These are phyloP conservation scores for Xiphorhynchus erythropygius DNA, from an alignment of 2,797 vertebrate genomes.

Conservation along the genomic window DNA sequence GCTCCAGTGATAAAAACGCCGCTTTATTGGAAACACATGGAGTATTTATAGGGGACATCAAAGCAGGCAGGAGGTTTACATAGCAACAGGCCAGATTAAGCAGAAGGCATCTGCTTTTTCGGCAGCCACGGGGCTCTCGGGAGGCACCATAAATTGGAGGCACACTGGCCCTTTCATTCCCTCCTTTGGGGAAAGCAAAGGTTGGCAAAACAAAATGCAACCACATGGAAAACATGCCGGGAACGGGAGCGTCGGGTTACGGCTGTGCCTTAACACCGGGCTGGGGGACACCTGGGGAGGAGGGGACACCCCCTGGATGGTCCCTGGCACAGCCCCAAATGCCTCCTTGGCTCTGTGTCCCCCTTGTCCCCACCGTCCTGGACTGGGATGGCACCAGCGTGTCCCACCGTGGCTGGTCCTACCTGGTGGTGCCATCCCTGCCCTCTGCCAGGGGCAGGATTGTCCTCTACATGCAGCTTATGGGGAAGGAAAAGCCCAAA, in stretches of 20 bases:
- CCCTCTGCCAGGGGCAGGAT: accelerated
- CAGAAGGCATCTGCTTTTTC: constrained; percentile 69
- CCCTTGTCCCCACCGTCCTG: accelerated
- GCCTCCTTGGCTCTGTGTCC: neutral
- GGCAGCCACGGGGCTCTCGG: constrained; percentile 37
- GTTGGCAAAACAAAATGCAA: constrained; percentile 44
- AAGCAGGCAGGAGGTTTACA: constrained; percentile 67
- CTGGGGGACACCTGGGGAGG: no score
- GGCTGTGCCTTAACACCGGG: neutral
- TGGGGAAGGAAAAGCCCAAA: accelerated
- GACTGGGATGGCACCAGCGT: neutral
- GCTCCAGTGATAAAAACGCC: constrained; percentile 58
- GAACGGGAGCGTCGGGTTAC: neutral
- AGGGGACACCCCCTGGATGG: neutral
- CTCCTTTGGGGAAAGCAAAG: constrained; percentile 3
- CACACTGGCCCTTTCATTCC: constrained; percentile 25
- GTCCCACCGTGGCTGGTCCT: accelerated
- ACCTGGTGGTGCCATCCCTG: accelerated
- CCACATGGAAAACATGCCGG: constrained; percentile 50
- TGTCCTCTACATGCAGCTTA: neutral
- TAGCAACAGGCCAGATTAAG: constrained; percentile 67
- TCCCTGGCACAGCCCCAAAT: accelerated
- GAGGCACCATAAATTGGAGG: constrained; percentile 21
- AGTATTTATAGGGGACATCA: constrained; percentile 69
- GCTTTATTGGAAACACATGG: constrained; percentile 74